phyloP scores from a whole-genome alignment of 2,797 vertebrate genomes.

The Propithecus perrieri region DNA sequence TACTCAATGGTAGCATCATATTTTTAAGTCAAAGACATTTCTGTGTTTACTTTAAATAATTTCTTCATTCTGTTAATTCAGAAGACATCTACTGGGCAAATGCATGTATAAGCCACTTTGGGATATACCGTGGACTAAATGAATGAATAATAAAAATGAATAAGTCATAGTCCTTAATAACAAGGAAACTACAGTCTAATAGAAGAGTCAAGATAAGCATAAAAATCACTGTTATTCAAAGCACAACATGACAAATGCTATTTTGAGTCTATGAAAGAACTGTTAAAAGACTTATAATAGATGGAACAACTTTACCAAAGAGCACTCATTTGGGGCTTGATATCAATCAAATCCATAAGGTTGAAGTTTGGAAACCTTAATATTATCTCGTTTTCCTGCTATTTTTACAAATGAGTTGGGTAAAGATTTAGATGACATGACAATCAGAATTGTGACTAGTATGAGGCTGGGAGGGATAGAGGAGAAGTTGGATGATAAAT shows the following conservation, averaged over 20 bases:
- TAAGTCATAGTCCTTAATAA: neutral
- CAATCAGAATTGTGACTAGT: neutral
- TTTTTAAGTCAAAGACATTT: neutral
- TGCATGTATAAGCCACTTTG: neutral
- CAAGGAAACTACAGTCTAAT: neutral
- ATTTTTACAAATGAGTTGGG: neutral
- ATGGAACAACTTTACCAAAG: neutral
- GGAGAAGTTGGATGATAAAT: neutral
- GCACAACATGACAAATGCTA: neutral
- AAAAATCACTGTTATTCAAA: slow-evolving; percentile 5
- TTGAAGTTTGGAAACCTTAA: neutral
- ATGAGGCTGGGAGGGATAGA: neutral
- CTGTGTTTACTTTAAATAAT: neutral
- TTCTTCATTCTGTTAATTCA: neutral
- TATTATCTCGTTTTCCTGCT: neutral
- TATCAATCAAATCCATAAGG: neutral
- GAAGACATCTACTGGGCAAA: slow-evolving; percentile 11
- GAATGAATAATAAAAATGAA: neutral
- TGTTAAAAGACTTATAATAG: neutral
- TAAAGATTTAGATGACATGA: neutral
- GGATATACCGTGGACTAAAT: neutral
- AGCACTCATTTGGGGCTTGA: neutral
- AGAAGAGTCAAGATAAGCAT: neutral
- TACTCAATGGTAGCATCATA: neutral
- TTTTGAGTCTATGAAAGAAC: neutral